These are phyloP conservation scores for Myzus persicae DNA, from an alignment of 1,140 invertebrate genomes.

Conservation along the genomic window DNA sequence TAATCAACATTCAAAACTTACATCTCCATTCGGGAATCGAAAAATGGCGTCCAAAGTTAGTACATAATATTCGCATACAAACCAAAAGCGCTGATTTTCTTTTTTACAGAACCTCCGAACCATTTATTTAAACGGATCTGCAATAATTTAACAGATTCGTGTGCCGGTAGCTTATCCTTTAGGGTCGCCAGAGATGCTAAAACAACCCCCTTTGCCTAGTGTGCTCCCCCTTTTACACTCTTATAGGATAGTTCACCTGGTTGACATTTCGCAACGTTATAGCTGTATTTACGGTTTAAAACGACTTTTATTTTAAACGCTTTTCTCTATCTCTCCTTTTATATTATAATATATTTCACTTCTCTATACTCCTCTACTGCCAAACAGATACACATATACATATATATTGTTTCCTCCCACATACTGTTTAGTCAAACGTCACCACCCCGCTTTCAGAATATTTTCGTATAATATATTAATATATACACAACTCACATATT, in stretches of 20 bases:
- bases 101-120: not conserved
- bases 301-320: slow-evolving; percentile 31
- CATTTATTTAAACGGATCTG: slow-evolving; percentile 31
- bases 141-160: slow-evolving; percentile 32
- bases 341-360: slow-evolving; percentile 31
- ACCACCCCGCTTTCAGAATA: not conserved
- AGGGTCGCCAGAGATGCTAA: not conserved
- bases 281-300: slow-evolving; percentile 36
- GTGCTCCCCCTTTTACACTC: slow-evolving; percentile 9
- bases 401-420: not conserved
- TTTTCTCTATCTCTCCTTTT: not conserved
- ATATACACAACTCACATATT: not conserved
- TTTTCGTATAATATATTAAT: not conserved
- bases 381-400: not conserved
- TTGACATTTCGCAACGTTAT: slow-evolving; percentile 26
- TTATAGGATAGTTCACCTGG: slow-evolving; percentile 31
- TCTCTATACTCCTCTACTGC: not conserved
- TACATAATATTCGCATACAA: not conserved
- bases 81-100: slow-evolving; percentile 26
- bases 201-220: not conserved
- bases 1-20: not conserved
- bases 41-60: not conserved
- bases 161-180: slow-evolving; percentile 31
- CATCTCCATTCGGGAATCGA: not conserved
- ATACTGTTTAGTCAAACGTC: not conserved